Evolutionary conservation across 2,888 invertebrate species (phyloP).

Genomic region (Acronicta alni): DNA sequence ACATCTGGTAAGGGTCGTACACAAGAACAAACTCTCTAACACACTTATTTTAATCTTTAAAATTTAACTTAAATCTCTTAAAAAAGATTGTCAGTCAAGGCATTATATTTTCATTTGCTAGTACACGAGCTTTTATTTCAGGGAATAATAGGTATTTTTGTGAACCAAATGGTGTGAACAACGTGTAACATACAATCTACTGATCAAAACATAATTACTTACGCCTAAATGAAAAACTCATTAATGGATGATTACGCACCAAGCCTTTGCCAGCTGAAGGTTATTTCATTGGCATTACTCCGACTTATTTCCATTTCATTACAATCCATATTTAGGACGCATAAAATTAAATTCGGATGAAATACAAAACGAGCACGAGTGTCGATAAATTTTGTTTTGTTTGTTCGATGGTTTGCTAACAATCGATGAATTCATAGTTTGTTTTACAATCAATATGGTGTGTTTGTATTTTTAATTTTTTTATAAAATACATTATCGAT

Average conservation of each 20-base stretch:
- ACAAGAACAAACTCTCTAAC: no score
- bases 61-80: no score
- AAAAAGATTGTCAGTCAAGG: no score
- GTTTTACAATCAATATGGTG: constrained; percentile 24
- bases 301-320: constrained; percentile 39
- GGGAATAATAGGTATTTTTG: constrained; percentile 6
- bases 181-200: constrained; percentile 1
- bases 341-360: constrained; percentile 34
- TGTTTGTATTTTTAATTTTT: constrained; percentile 5
- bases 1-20: no score
- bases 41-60: no score
- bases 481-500: constrained; percentile 2
- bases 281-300: constrained; percentile 25
- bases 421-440: constrained; percentile 35
- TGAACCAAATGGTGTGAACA: constrained; percentile 3
- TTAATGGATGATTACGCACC: constrained; percentile 1
- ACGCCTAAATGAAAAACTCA: constrained; percentile 16
- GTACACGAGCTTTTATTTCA: not conserved
- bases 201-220: constrained; percentile 30
- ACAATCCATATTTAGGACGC: constrained; percentile 37
- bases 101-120: no score
- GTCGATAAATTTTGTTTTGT: constrained; percentile 42
- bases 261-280: constrained; percentile 11
- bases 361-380: constrained; percentile 39
- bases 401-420: constrained; percentile 41